phyloP scores from a whole-genome alignment of 2,888 invertebrate genomes.

The Bhutanitis thaidina region DNA sequence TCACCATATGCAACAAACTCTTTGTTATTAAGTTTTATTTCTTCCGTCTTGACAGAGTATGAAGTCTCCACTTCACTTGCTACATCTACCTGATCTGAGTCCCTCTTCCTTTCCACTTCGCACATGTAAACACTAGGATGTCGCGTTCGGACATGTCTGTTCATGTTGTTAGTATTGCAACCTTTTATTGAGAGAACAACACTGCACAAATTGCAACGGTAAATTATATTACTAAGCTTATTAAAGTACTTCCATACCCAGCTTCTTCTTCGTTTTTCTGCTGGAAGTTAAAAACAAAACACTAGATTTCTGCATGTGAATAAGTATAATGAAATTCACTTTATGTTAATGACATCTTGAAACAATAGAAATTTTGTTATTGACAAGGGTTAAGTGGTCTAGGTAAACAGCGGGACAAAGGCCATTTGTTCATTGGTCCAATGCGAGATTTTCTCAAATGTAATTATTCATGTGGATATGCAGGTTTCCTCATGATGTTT shows the following conservation, averaged over 20 bases:
- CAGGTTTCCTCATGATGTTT: no score
- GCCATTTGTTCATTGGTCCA: no score
- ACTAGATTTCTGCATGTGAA: neutral
- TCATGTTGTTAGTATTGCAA: conserved; percentile 72
- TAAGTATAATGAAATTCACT: no score
- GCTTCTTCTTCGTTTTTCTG: conserved; percentile 39
- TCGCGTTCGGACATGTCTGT: conserved; percentile 59
- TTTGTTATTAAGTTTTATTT: conserved; percentile 42
- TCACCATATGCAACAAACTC: conserved; percentile 30
- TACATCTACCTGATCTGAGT: conserved; percentile 14
- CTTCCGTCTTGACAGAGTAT: conserved; percentile 38
- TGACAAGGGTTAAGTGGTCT: no score
- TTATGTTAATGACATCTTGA: no score
- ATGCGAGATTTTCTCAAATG: no score
- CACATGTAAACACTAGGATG: conserved; percentile 52
- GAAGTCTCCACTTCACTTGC: conserved; percentile 5
- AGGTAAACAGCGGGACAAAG: no score
- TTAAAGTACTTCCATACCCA: conserved; percentile 76
- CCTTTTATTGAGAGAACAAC: conserved; percentile 69
- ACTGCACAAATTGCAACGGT: conserved; percentile 62
- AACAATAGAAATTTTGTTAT: no score
- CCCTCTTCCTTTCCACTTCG: conserved; percentile 42
- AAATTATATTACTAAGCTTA: conserved; percentile 60
- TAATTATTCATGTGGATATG: no score
- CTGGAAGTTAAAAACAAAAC: conserved; percentile 30